Evolutionary conservation across 2,888 invertebrate species (phyloP), one percentile per base, ranked within the genome.

Genomic region (Sycophila texana): DNA sequence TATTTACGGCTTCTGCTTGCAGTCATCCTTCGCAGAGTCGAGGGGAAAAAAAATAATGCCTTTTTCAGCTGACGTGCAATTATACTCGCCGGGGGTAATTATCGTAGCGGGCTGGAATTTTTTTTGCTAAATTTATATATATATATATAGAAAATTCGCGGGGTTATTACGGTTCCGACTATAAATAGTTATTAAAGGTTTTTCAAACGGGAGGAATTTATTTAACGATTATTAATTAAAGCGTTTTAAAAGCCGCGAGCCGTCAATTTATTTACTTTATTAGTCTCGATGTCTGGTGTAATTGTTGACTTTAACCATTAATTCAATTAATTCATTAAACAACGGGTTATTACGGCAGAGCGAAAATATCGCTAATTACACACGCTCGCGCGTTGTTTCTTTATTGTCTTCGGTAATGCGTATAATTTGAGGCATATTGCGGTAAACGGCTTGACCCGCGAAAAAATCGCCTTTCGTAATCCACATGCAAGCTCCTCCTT

Each of bases 141-240:
- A 73, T 78, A 67, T 73, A 73, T 73, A 39, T 58, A 72, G 63
- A 77, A 60, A 67, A 77, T 71, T 63, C 47, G 67, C 77, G 77
- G 67, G 67, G 53, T 65, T 67, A 77, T 72, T 67, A 66, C 20
- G 20, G 20, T 16, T 55, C 10, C 1, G 39, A 73, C 61, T 73
- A 78, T 78, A 67, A 78, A 78, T 68, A 61, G 73, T 61, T 61
- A 78, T 78, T 72, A 71, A 77, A 72, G 67, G 66, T 53, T 77
- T 72, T 72, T 49, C 18, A 68, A 13, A 55, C 14, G 18, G 58
- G 30, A 5, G 39, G 47, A 53, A 66, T 72, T 66, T 77, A 58
- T 71, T 63, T 66, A 66, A 47, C 66, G 58, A 77, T 72, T n/a
- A n/a, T n/a, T n/a, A n/a, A n/a, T n/a, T 72, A 66, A n/a, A 65